phyloP scores from a whole-genome alignment of 2,797 vertebrate species.

The Urophycis tenuis region DNA sequence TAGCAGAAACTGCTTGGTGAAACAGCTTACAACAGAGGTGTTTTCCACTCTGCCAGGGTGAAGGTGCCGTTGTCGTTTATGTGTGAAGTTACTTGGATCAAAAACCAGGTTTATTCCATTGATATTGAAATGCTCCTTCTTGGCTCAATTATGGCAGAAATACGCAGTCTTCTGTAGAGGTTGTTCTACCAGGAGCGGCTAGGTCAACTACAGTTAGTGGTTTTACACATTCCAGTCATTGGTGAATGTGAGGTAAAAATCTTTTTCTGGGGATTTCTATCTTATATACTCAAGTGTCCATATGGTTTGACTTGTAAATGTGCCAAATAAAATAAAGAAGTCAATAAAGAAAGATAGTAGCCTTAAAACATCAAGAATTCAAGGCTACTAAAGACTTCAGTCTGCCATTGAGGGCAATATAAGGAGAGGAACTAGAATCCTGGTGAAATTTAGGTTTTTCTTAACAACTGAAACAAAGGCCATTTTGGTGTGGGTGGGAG shows the following conservation, averaged over 20 bases:
- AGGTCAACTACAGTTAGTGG: background rate
- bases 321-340: background rate
- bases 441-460: background rate
- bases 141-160: background rate
- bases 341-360: background rate
- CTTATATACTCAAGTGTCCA: background rate
- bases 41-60: background rate
- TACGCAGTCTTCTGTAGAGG: background rate
- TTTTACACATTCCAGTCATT: background rate
- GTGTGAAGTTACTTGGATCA: background rate
- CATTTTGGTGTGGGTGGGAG: background rate
- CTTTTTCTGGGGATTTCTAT: background rate
- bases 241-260: background rate
- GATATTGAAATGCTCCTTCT: background rate
- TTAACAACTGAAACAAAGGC: background rate
- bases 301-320: background rate
- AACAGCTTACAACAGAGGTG: background rate
- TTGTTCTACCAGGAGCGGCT: background rate
- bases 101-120: background rate
- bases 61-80: background rate
- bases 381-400: background rate
- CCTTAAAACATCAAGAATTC: background rate
- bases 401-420: background rate
- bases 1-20: no score
- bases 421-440: background rate